A percentile compares a stretch with the other conserved stretches of the same genome.
Evolutionary conservation across 2,797 vertebrate species (phyloP).

Genomic region (Trematomus bernacchii): DNA sequence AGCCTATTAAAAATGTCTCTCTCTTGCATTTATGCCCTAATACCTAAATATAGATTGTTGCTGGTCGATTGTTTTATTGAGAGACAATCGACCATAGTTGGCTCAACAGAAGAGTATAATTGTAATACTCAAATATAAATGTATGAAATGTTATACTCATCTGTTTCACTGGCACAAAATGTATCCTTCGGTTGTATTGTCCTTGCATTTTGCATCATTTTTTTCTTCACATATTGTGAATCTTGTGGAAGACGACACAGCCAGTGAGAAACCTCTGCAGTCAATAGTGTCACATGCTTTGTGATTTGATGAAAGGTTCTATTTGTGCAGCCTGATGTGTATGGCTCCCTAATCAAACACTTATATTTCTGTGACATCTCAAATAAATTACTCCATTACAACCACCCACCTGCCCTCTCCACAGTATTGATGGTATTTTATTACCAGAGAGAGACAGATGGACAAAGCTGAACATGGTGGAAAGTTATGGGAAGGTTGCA

Average conservation of each 20-base stretch:
- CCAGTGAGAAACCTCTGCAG: constrained; percentile 53
- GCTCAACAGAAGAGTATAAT: neutral
- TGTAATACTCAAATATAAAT: neutral
- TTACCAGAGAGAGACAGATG: constrained; percentile 67
- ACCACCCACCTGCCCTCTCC: constrained; percentile 80
- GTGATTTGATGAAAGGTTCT: constrained; percentile 85
- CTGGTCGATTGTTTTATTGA: too few species aligned
- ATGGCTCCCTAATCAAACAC: constrained; percentile 81
- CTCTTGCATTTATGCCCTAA: neutral
- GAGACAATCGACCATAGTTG: neutral
- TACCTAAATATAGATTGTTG: neutral
- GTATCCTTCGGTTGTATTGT: constrained; percentile 29
- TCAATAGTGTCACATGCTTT: constrained; percentile 83
- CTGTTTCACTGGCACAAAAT: neutral
- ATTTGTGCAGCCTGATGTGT: constrained; percentile 80
- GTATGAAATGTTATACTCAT: constrained; percentile 8
- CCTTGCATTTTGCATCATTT: constrained; percentile 45
- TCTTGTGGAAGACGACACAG: constrained; percentile 53
- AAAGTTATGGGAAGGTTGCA: constrained; percentile 52
- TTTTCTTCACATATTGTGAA: constrained; percentile 46
- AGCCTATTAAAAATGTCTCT: neutral
- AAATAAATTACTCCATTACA: constrained; percentile 87
- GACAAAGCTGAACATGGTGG: constrained; percentile 56
- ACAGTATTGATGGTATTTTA: constrained; percentile 79
- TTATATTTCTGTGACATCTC: constrained; percentile 85